Evolutionary conservation across 2,888 invertebrate species (phyloP).

Genomic region (Rhagium mordax): DNA sequence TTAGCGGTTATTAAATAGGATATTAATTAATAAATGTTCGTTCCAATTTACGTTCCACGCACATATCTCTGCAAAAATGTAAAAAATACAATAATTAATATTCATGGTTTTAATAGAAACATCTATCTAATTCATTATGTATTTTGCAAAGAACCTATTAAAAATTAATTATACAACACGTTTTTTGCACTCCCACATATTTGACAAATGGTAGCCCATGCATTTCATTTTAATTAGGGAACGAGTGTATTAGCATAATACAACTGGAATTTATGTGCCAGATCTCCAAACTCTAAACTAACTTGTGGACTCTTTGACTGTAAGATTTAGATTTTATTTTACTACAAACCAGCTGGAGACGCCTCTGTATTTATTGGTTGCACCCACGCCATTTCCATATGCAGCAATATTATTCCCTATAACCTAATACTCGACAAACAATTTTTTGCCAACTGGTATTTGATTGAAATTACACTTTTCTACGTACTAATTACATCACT

Average conservation of each 20-base stretch:
- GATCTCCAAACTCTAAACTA: too few species aligned
- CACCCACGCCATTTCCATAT: too few species aligned
- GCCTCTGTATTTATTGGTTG: too few species aligned
- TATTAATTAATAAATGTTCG: background rate
- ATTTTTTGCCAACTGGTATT: background rate
- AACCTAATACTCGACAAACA: background rate
- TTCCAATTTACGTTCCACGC: background rate
- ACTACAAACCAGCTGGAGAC: too few species aligned
- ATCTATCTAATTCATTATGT: constrained; percentile 14
- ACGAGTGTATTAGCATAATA: background rate
- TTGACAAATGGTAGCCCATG: constrained; percentile 22
- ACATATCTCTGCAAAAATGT: background rate
- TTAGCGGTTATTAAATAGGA: background rate
- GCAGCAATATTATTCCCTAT: too few species aligned
- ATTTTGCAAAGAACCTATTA: constrained; percentile 7
- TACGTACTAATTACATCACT: background rate
- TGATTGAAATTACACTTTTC: background rate
- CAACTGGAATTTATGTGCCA: background rate
- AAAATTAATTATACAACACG: constrained; percentile 20
- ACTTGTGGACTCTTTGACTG: too few species aligned
- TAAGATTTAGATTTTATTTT: too few species aligned
- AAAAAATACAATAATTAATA: background rate
- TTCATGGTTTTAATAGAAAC: constrained; percentile 23
- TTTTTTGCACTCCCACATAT: constrained; percentile 26
- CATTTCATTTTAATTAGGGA: constrained; percentile 20